Percentiles rank a stretch among this genome's conserved stretches.
Evolutionary conservation across 2,888 invertebrate species (phyloP).

Genomic region (Eudasyphora cyanicolor): DNA sequence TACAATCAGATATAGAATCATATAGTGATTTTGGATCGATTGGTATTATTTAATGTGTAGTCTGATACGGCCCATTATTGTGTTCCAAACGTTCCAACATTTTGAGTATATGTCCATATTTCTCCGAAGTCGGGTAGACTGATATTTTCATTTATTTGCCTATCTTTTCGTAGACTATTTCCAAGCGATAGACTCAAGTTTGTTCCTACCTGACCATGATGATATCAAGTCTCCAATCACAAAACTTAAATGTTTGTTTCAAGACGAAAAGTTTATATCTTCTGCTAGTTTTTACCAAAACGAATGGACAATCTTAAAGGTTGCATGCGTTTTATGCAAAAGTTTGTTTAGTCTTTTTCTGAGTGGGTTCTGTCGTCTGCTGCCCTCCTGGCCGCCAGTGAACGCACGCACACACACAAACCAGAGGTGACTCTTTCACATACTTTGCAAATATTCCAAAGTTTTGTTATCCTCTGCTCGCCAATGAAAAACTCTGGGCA

Average conservation of each 20-base stretch:
- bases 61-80: too few species aligned
- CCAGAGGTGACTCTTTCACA: constrained; percentile 57
- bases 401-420: neutral
- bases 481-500: constrained; percentile 19
- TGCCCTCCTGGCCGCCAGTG: neutral
- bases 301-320: constrained; percentile 51
- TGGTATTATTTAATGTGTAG: too few species aligned
- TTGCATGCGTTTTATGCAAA: constrained; percentile 41
- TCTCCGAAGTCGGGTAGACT: too few species aligned
- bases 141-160: too few species aligned
- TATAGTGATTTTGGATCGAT: too few species aligned
- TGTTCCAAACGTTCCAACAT: too few species aligned
- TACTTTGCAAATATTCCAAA: constrained; percentile 34
- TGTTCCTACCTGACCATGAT: neutral
- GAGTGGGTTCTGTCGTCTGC: constrained; percentile 18
- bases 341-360: constrained; percentile 34
- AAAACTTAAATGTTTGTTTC: constrained; percentile 32
- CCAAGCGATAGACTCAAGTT: too few species aligned
- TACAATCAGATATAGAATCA: too few species aligned
- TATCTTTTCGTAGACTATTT: too few species aligned
- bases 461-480: constrained; percentile 10
- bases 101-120: too few species aligned
- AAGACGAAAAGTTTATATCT: constrained; percentile 30
- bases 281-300: neutral
- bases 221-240: neutral